Percentiles rank a stretch among this genome's conserved stretches.
Evolutionary conservation across 2,888 invertebrate genomes (phyloP).

Genomic region (Tholera decimalis): DNA sequence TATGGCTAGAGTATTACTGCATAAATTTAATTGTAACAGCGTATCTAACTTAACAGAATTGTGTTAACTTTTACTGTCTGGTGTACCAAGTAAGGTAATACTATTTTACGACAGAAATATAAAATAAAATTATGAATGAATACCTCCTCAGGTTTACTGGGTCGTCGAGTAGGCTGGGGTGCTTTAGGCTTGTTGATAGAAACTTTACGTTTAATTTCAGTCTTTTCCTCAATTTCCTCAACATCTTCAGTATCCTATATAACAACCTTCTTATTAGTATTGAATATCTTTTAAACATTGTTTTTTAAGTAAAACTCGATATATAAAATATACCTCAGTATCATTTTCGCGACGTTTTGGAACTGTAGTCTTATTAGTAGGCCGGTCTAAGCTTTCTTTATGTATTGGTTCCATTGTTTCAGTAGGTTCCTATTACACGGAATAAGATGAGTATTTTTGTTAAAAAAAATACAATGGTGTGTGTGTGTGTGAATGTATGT

Average conservation of each 20-base stretch:
- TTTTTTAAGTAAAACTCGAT: neutral
- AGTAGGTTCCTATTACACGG: conserved; percentile 74
- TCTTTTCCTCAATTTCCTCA: conserved; percentile 68
- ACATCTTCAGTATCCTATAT: conserved; percentile 73
- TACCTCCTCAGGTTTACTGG: conserved; percentile 67
- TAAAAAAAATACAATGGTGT: conserved; percentile 33
- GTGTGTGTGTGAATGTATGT: conserved; percentile 66
- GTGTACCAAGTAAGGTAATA: neutral
- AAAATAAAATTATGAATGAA: conserved; percentile 18
- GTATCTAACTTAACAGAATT: neutral
- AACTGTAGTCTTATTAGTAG: conserved; percentile 56
- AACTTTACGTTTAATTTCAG: conserved; percentile 69
- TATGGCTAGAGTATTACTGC: neutral
- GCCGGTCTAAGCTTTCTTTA: conserved; percentile 74
- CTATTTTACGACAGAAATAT: neutral
- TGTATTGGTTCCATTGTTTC: conserved; percentile 76
- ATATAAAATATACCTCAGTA: conserved; percentile 73
- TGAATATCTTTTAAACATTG: neutral
- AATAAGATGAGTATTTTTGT: conserved; percentile 31
- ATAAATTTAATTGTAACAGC: neutral
- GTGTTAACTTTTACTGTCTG: neutral
- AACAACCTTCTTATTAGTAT: conserved; percentile 41
- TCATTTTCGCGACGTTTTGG: conserved; percentile 73
- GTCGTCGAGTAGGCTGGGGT: conserved; percentile 54
- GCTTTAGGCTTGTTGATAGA: conserved; percentile 63